Evolutionary conservation across 1,140 invertebrate species (phyloP).

Genomic region (Acyrthosiphon pisum): DNA sequence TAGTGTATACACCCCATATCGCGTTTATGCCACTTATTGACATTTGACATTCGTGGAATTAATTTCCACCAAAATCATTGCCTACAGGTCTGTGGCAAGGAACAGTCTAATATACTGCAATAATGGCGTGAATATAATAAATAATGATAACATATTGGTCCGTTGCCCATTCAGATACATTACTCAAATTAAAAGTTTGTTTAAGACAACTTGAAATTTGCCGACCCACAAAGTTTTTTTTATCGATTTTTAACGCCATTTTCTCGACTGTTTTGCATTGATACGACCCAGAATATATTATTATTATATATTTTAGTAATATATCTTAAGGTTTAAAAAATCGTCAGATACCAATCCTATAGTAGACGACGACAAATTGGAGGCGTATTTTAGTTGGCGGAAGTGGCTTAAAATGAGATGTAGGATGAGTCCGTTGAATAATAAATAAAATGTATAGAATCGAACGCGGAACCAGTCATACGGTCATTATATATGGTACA

Average conservation of each 20-base stretch:
- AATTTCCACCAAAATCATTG: too few species aligned
- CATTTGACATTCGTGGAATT: too few species aligned
- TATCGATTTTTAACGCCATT: not conserved
- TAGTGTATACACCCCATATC: too few species aligned
- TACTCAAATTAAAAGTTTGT: not conserved
- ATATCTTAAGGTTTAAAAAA: not conserved
- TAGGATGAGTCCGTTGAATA: not conserved
- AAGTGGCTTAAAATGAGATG: not conserved
- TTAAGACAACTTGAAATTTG: not conserved
- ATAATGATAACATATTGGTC: not conserved
- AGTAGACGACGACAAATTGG: too few species aligned
- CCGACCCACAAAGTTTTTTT: not conserved
- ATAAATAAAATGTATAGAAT: not conserved
- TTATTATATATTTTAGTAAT: too few species aligned
- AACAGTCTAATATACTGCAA: not conserved
- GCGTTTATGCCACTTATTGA: too few species aligned
- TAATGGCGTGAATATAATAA: not conserved
- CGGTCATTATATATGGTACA: too few species aligned
- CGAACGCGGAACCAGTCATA: too few species aligned
- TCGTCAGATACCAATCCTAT: not conserved
- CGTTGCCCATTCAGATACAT: not conserved
- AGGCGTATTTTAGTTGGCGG: not conserved
- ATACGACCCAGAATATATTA: too few species aligned
- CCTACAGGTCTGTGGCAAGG: not conserved
- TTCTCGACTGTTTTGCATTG: not conserved